A percentile compares a stretch with the other conserved stretches of the same genome.
phyloP scores from a whole-genome alignment of 2,888 invertebrate species.

The Volucella bombylans region DNA sequence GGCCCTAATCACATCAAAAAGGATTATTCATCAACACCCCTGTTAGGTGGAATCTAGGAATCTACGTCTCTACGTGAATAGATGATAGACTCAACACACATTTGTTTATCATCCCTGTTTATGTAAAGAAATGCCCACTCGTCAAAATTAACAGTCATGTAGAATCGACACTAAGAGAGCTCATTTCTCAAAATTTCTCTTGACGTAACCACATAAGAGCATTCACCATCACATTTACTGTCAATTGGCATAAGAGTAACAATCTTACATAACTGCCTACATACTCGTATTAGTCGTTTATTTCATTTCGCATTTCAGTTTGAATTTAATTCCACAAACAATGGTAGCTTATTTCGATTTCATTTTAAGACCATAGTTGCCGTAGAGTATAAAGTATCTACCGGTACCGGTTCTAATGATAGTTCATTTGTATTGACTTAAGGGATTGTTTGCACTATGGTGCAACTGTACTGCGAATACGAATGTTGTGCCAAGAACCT shows the following conservation, averaged over 20 bases:
- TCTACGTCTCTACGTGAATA: too few relatives aligned
- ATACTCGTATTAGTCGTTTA: slow-evolving; percentile 41
- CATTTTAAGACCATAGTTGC: not conserved
- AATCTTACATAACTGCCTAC: not conserved
- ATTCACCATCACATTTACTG: slow-evolving; percentile 13
- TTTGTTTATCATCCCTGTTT: slow-evolving; percentile 3
- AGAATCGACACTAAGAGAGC: slow-evolving; percentile 30
- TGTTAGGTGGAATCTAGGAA: too few relatives aligned
- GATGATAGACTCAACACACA: too few relatives aligned
- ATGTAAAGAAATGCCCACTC: slow-evolving; percentile 15
- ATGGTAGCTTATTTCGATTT: slow-evolving; percentile 22
- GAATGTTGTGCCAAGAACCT: slow-evolving; percentile 22
- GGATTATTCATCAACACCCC: not conserved
- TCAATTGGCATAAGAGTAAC: slow-evolving; percentile 39
- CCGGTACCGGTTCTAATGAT: not conserved
- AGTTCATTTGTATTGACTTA: slow-evolving; percentile 11
- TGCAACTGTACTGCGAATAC: too few relatives aligned
- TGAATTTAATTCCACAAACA: slow-evolving; percentile 44
- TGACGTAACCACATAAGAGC: slow-evolving; percentile 27
- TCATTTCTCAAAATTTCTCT: slow-evolving; percentile 52
- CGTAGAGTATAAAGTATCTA: slow-evolving; percentile 6
- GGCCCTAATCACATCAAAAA: not conserved
- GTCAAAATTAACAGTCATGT: slow-evolving; percentile 27
- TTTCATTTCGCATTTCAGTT: slow-evolving; percentile 53
- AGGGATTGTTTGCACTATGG: slow-evolving; percentile 30